Evolutionary conservation across 2,797 vertebrate genomes (phyloP), one percentile per base, ranked within the genome.

Genomic region (Scolopax bukidnonensis): DNA sequence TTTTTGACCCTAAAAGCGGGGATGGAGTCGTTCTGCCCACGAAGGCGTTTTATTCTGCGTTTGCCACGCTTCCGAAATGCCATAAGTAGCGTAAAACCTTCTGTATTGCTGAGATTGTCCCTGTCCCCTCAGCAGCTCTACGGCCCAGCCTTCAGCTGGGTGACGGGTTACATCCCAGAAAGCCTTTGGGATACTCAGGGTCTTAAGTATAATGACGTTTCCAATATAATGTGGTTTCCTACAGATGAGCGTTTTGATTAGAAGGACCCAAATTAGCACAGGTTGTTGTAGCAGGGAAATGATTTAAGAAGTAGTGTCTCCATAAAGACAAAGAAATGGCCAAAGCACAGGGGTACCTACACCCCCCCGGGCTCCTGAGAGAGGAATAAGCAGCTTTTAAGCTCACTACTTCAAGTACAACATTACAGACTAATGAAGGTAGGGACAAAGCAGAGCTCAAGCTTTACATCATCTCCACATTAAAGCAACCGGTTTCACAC

Each of bases 341-440:
- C 32, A 68, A 38, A 4, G 4, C 19, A 10, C 12, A 2, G 0
- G 4, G 17, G 19, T 19, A 53, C 1, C 2, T 12, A 9, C 33
- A 5, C 5, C 33, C 40, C 40, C 18, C 4, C 32, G 43, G 23
- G 30, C 30, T 59, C 40, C 40, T 40, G 40, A 40, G 40, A 40
- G 40, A 40, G 40, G 40, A 40, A 40, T 40, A 40, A 40, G 40
- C 40, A 40, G 40, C 40, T 40, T 40, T 40, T 40, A 40, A 40
- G 40, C 40, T 40, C 40, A 40, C 40, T 40, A 40, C 40, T 40
- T 40, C 40, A 40, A 40, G 12, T 40, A 40, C 40, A 40, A 40
- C 40, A 40, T 40, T 40, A 40, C 40, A 40, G 40, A 40, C 40
- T 12, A 40, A 40, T 40, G 40, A 12, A 40, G 40, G 40, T 40